Base-by-base conservation (phyloP, 1,140 invertebrate species). In the Eupristina koningsbergeri region DNA sequence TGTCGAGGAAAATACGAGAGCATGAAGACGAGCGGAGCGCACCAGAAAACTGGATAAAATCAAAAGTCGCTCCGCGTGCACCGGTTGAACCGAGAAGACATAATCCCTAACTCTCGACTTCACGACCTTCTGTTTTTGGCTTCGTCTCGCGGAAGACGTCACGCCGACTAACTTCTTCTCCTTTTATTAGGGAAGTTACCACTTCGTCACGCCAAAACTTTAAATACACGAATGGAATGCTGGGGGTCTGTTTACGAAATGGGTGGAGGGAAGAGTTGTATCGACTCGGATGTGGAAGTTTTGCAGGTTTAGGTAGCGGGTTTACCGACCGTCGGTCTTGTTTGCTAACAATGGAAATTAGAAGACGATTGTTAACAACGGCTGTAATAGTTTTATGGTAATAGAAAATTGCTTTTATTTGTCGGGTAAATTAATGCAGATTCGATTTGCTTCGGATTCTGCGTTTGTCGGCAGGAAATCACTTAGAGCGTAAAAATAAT, bases 41-140 rank as follows among this genome's bases (percentile, higher is more conserved):
- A 26, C 36, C 19, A 45, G 77, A 39, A 82, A 80, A 87, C 81
- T 80, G 85, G 82, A 81, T 84, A 85, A 86, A 89, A 88, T 89
- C 87, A 88, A 88, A 89, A 88, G 88, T 83, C 81, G 78, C 45
- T 0, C 81, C 81, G 86, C 84, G 85, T 86, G 64, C 84, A 87
- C 81, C 87, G 71, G 83, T 50, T 13, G 26, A 36, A 81, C 80
- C 73, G 74, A 81, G 61, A 41, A 50, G 29, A 7, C 58, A 47
- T n/a, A n/a, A n/a, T n/a, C n/a, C 41, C 6, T 76, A 50, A 53
- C 45, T 29, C 73, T 58, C 50, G 45, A 2, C 19, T 19, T 41
- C 29, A 22, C n/a, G 6, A 19, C 50, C 73, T 34, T 47, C 73
- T 29, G 41, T 8, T 50, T n/a, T 13, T 29, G 9, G 64, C 29